Evolutionary conservation across 2,113 vertebrate genomes (phyloP).

Genomic region (Nothocercus julius): DNA sequence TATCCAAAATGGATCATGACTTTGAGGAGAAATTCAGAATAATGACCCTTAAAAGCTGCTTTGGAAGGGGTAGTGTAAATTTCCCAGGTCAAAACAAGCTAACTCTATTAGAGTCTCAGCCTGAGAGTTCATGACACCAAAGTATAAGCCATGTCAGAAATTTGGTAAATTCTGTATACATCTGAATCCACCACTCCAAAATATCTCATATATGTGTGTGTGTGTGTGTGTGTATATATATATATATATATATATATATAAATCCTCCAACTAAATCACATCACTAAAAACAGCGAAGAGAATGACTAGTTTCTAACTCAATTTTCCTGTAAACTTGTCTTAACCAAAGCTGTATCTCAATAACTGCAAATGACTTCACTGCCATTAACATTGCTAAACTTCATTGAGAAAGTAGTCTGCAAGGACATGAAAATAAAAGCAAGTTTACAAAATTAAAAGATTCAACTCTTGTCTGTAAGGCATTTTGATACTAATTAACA

Average conservation of each 20-base stretch:
- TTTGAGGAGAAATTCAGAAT: neutral
- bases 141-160: neutral
- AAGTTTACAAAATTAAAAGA: slow-evolving; percentile 61
- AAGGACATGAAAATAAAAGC: slow-evolving; percentile 52
- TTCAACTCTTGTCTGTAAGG: slow-evolving; percentile 50
- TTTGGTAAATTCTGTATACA: neutral
- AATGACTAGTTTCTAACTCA: slow-evolving; percentile 11
- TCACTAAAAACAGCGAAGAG: slow-evolving; percentile 22
- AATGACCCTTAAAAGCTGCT: neutral
- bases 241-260: neutral
- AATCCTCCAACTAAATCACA: slow-evolving; percentile 39
- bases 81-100: neutral
- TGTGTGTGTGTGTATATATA: too few species aligned
- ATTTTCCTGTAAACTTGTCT: slow-evolving; percentile 26
- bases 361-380: slow-evolving; percentile 46
- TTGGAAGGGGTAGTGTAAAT: neutral
- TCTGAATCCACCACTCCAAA: neutral
- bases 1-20: neutral
- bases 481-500: slow-evolving; percentile 50
- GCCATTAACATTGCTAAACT: slow-evolving; percentile 50
- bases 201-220: neutral
- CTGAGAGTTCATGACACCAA: neutral
- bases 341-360: slow-evolving; percentile 14
- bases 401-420: slow-evolving; percentile 34
- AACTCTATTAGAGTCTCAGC: neutral